These are phyloP conservation scores for Formica selysi DNA, from an alignment of 1,140 invertebrate genomes.

Conservation along the genomic window DNA sequence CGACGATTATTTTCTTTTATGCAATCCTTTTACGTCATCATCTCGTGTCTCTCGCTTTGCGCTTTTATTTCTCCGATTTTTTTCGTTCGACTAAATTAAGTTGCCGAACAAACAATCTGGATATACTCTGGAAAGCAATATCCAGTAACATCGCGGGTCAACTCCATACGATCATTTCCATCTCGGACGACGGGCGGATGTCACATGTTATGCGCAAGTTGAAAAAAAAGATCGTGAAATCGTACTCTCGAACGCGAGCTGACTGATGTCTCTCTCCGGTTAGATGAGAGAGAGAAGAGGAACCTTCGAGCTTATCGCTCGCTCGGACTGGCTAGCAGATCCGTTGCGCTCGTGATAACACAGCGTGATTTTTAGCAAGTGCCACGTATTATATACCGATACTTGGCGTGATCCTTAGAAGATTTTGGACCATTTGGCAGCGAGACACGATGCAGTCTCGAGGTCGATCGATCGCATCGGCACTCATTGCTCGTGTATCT, in stretches of 20 bases:
- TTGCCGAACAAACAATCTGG: neutral
- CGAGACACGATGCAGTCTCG: slow-evolving; percentile 50
- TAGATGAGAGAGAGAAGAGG: slow-evolving; percentile 17
- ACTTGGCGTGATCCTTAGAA: slow-evolving; percentile 67
- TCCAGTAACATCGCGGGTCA: neutral
- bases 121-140: neutral
- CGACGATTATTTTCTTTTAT: neutral
- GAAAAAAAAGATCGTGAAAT: slow-evolving; percentile 12
- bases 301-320: slow-evolving; percentile 71
- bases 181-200: slow-evolving; percentile 29
- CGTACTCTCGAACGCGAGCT: slow-evolving; percentile 28
- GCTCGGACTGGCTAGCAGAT: slow-evolving; percentile 65
- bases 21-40: neutral
- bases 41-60: neutral
- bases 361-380: slow-evolving; percentile 63
- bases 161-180: slow-evolving; percentile 44
- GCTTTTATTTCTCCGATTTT: neutral
- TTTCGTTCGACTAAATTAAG: neutral
- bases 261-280: slow-evolving; percentile 45
- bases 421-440: slow-evolving; percentile 70
- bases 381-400: slow-evolving; percentile 36
- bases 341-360: slow-evolving; percentile 60
- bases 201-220: slow-evolving; percentile 10
- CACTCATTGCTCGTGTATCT: neutral
- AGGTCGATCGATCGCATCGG: slow-evolving; percentile 47